Evolutionary conservation across 2,888 invertebrate genomes (phyloP).

Genomic region (Anaspis maculata): DNA sequence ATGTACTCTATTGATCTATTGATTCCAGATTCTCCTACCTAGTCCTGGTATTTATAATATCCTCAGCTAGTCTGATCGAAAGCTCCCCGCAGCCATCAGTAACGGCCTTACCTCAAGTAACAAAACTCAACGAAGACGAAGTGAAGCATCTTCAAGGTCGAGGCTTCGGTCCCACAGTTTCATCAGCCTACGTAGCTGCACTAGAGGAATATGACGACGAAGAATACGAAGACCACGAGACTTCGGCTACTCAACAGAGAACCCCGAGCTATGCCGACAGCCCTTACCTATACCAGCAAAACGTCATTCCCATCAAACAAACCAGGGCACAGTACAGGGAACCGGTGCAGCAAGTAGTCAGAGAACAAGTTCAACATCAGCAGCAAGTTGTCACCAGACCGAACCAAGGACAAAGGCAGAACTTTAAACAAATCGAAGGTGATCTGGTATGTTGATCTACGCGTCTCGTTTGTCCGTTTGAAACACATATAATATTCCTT

Average conservation of each 20-base stretch:
- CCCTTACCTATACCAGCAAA: constrained; percentile 23
- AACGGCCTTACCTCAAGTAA: background rate
- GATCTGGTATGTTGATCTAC: no score
- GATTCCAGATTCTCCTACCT: no score
- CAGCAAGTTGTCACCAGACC: background rate
- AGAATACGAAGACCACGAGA: constrained; percentile 1
- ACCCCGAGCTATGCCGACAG: constrained; percentile 22
- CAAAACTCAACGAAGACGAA: background rate
- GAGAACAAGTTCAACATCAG: no score
- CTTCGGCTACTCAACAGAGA: constrained; percentile 19
- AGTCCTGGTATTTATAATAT: no score
- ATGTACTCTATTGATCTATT: no score
- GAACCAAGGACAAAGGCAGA: background rate
- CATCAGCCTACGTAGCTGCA: background rate
- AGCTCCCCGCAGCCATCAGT: no score
- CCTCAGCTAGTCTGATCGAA: no score
- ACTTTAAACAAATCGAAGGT: background rate
- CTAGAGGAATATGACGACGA: constrained; percentile 1
- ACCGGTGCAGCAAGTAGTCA: background rate
- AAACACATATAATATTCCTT: constrained; percentile 1
- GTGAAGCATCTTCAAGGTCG: background rate
- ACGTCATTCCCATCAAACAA: constrained; percentile 24
- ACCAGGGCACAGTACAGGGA: constrained; percentile 19
- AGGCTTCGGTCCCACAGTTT: background rate
- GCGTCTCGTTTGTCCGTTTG: no score